These are phyloP conservation scores for Tethya wilhelma DNA, from an alignment of 37 sponge, comb jelly and placozoan species.

Conservation along the genomic window DNA sequence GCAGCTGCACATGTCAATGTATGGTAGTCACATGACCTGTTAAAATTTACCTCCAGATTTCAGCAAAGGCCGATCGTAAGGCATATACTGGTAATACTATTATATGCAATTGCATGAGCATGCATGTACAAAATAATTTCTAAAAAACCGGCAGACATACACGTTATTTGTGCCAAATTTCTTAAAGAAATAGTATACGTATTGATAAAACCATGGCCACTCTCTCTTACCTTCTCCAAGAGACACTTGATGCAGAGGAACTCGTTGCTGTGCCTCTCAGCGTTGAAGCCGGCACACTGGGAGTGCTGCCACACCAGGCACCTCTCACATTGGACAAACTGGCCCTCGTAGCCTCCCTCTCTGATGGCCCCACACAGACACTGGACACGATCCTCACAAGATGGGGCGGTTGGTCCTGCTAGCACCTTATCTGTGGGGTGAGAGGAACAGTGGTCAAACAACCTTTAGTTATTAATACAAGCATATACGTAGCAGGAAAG, in stretches of 20 bases:
- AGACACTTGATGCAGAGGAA: constrained; percentile 59
- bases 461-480: too few species aligned
- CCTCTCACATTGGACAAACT: constrained; percentile 71
- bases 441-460: too few species aligned
- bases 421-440: not conserved
- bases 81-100: too few species aligned
- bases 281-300: constrained; percentile 49
- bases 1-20: too few species aligned
- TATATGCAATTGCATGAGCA: too few species aligned
- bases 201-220: not conserved
- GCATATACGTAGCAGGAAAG: too few species aligned
- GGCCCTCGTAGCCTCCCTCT: constrained; percentile 11
- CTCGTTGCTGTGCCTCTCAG: not conserved
- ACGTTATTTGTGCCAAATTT: too few species aligned
- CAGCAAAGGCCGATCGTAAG: too few species aligned
- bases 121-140: not conserved
- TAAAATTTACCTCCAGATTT: too few species aligned
- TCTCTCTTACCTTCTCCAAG: constrained; percentile 11
- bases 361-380: constrained; percentile 75
- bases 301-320: constrained; percentile 74
- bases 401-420: not conserved
- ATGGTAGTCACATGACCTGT: too few species aligned
- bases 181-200: not conserved
- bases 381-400: constrained; percentile 6
- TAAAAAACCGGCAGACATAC: not conserved